Conservation (phyloP, 2,888 invertebrate species). For the Mystacides longicornis region DNA sequence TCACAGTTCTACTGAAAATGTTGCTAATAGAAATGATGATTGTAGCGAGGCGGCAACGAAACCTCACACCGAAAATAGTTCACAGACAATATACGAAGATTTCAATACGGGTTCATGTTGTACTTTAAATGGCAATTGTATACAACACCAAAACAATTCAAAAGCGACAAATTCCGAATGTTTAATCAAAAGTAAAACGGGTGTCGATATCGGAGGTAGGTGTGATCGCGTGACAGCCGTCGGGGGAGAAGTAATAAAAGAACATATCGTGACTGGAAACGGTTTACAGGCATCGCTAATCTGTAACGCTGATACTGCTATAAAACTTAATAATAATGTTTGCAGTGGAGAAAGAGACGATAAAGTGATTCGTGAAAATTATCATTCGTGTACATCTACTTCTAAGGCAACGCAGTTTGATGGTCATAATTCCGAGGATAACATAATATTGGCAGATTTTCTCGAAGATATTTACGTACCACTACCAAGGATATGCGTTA, state of each 20-base stretch:
- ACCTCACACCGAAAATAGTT: not conserved
- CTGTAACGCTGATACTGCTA: slow-evolving; percentile 30
- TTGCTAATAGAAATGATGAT: not conserved
- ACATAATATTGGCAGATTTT: slow-evolving; percentile 15
- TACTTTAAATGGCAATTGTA: slow-evolving; percentile 4
- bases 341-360: slow-evolving; percentile 35
- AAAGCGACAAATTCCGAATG: slow-evolving; percentile 14
- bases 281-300: slow-evolving; percentile 13
- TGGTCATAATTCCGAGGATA: slow-evolving; percentile 14
- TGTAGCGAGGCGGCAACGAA: not conserved
- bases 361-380: slow-evolving; percentile 26
- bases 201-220: slow-evolving; percentile 17
- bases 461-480: slow-evolving; percentile 22
- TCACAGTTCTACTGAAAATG: slow-evolving; percentile 43
- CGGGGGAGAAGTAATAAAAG: slow-evolving; percentile 12
- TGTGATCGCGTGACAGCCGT: slow-evolving; percentile 18
- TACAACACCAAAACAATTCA: slow-evolving; percentile 6
- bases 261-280: slow-evolving; percentile 20
- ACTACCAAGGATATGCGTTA: slow-evolving; percentile 20
- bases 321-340: slow-evolving; percentile 7
- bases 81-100: not conserved
- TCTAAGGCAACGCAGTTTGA: not conserved
- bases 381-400: not conserved
- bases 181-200: slow-evolving; percentile 18
- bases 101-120: slow-evolving; percentile 5